Evolutionary conservation across 2,888 invertebrate genomes (phyloP).

Genomic region (Agrilus biguttatus): DNA sequence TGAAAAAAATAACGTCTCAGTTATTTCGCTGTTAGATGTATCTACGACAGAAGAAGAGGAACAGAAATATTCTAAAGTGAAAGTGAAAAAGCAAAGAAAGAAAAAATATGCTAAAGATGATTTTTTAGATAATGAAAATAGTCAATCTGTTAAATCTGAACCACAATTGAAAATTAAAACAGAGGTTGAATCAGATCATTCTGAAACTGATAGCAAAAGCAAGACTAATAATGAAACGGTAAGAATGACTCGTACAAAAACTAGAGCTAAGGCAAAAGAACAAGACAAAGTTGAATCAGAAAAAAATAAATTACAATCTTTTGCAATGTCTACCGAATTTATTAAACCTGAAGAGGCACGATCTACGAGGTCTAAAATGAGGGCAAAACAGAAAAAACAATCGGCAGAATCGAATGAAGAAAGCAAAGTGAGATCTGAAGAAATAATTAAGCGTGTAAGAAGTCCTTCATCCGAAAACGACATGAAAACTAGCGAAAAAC

Average conservation of each 20-base stretch:
- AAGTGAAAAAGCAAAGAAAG: conserved; percentile 4
- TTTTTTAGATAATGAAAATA: conserved; percentile 1
- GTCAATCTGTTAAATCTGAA: background rate
- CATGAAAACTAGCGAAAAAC: conserved; percentile 1
- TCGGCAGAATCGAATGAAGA: too few species aligned
- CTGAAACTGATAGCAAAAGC: background rate
- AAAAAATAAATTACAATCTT: conserved; percentile 11
- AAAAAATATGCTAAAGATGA: conserved; percentile 2
- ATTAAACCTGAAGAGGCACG: background rate
- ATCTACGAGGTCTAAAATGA: too few species aligned
- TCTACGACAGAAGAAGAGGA: conserved; percentile 14
- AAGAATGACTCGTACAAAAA: conserved; percentile 10
- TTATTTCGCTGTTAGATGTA: too few species aligned
- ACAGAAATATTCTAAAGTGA: conserved; percentile 6
- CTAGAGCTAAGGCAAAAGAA: conserved; percentile 5
- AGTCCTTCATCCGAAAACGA: conserved; percentile 3
- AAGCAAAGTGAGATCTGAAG: too few species aligned
- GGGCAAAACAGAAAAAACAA: too few species aligned
- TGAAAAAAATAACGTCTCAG: too few species aligned
- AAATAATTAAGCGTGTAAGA: background rate
- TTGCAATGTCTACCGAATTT: conserved; percentile 1
- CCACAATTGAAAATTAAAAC: too few species aligned
- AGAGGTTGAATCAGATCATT: too few species aligned
- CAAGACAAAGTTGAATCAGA: conserved; percentile 4
- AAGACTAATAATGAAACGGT: background rate